Evolutionary conservation across 2,888 invertebrate genomes (phyloP).

Genomic region (Hypena proboscidalis): DNA sequence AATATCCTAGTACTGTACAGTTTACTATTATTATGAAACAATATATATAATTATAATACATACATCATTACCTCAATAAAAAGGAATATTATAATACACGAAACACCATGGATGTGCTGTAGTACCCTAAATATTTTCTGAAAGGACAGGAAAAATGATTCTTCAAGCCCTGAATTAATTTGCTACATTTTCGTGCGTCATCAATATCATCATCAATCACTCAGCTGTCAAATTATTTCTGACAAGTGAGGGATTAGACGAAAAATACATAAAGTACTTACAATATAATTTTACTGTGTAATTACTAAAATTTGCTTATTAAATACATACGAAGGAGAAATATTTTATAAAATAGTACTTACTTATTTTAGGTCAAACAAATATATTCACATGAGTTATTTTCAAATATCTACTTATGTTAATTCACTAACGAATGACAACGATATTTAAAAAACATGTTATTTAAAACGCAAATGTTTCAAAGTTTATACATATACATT

Average conservation of each 20-base stretch:
- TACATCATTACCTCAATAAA: no score
- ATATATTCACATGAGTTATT: conserved; percentile 21
- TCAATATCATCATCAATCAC: no score
- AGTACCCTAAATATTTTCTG: background rate
- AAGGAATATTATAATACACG: conserved; percentile 8
- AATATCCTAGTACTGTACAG: conserved; percentile 42
- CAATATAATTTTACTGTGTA: no score
- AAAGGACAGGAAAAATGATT: no score
- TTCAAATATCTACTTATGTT: background rate
- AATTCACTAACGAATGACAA: no score
- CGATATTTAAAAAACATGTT: no score
- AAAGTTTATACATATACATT: background rate
- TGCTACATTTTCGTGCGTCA: no score
- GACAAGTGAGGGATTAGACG: conserved; percentile 32
- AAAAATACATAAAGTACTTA: conserved; percentile 4
- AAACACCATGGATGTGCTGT: background rate
- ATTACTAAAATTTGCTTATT: background rate
- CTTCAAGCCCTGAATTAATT: no score
- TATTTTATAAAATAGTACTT: conserved; percentile 2
- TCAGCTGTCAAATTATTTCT: conserved; percentile 40
- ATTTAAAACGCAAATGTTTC: no score
- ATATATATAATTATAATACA: conserved; percentile 12
- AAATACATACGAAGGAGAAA: conserved; percentile 2
- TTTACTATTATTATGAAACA: conserved; percentile 4
- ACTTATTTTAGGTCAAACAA: conserved; percentile 21